Evolutionary conservation across 2,797 vertebrate genomes (phyloP).

Genomic region (Salarias fasciatus): DNA sequence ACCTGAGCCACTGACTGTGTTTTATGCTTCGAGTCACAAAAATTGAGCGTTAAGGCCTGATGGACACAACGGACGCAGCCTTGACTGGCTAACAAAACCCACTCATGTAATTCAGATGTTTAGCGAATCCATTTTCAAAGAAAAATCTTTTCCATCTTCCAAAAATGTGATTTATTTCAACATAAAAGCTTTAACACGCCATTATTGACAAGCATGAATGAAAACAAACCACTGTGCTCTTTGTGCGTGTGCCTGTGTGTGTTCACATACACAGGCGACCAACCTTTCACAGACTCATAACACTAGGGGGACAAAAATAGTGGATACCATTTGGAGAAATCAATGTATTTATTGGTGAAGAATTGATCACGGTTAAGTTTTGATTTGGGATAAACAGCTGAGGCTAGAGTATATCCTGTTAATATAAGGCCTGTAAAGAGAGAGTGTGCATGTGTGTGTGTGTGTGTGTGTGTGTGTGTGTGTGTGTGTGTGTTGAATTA

Average conservation of each 20-base stretch:
- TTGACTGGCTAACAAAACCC: neutral
- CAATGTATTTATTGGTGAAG: too few species aligned
- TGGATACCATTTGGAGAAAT: too few species aligned
- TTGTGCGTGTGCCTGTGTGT: neutral
- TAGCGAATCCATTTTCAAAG: neutral
- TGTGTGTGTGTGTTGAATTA: neutral
- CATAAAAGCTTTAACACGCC: neutral
- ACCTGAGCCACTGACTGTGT: neutral
- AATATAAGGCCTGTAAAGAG: too few species aligned
- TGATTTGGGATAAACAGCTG: too few species aligned
- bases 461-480: neutral
- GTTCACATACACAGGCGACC: too few species aligned
- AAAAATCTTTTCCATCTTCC: neutral
- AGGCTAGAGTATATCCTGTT: too few species aligned
- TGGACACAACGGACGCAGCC: neutral
- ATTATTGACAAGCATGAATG: neutral
- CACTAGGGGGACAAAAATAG: too few species aligned
- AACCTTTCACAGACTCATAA: too few species aligned
- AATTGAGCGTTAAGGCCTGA: conserved; percentile 2
- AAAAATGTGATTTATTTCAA: neutral
- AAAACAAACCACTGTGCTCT: neutral
- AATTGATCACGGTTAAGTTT: too few species aligned
- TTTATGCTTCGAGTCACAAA: conserved; percentile 7
- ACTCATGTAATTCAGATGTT: neutral
- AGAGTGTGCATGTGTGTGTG: too few species aligned